Evolutionary conservation across 2,888 invertebrate genomes (phyloP).

Genomic region (Acanthopleura granulata): DNA sequence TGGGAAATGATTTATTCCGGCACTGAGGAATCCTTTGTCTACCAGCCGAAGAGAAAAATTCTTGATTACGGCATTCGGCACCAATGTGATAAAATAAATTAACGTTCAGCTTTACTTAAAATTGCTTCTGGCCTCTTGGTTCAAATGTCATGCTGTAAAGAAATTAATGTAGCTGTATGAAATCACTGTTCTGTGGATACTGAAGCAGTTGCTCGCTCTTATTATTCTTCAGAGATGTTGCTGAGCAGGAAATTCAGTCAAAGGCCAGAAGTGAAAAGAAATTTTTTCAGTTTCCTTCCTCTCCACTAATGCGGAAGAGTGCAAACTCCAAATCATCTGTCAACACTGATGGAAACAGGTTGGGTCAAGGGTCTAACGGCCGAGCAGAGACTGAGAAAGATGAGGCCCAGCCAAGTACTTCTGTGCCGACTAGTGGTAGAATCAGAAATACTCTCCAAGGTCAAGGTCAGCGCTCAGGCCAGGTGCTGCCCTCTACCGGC

Average conservation of each 20-base stretch:
- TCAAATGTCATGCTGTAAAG: too few species aligned
- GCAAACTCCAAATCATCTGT: background rate
- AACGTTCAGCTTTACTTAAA: background rate
- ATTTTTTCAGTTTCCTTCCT: background rate
- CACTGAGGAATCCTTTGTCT: too few species aligned
- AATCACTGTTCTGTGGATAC: too few species aligned
- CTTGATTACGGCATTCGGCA: too few species aligned
- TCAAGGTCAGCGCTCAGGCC: constrained; percentile 15
- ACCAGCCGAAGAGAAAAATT: too few species aligned
- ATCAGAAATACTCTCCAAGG: background rate
- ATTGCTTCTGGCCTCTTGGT: too few species aligned
- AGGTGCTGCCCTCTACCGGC: background rate
- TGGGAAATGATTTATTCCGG: too few species aligned
- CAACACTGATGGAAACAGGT: background rate
- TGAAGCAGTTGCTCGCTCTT: too few species aligned
- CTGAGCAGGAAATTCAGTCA: constrained; percentile 27
- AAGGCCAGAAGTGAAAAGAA: background rate
- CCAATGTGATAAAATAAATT: too few species aligned
- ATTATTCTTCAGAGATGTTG: constrained; percentile 25
- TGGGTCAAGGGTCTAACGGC: background rate
- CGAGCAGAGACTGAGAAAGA: background rate
- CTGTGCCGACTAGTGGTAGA: background rate
- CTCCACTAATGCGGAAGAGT: background rate
- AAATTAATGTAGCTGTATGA: too few species aligned
- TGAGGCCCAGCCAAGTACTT: background rate